Evolutionary conservation across 2,888 invertebrate genomes (phyloP), one percentile per base, ranked within the genome.

Genomic region (Cinara cedri): DNA sequence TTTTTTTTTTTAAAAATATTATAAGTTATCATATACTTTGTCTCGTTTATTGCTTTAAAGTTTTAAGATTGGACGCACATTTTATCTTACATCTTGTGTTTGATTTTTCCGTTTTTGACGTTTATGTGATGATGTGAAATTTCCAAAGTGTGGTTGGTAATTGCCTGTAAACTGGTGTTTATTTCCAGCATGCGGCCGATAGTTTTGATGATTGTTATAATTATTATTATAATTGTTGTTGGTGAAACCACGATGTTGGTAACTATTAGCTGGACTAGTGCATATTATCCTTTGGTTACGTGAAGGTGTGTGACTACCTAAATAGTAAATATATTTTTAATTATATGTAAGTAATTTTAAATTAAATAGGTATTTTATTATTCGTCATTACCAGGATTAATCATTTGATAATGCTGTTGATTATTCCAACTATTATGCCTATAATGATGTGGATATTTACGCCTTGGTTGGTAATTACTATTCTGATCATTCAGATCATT

Each of bases 401-500:
- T 70, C 60, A 60, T 78, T 65, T 70, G 78, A 70, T 70, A 68
- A 26, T 68, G 21, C 19, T 70, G 70, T 60, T 78, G 78, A 78
- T 78, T 78, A 70, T 70, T 78, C 78, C 78, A 78, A 62, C 68
- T 78, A 51, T 24, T 70, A 13, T 78, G 70, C 49, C 51, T 68
- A 42, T 78, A 60, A 60, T 70, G 70, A 51, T 78, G 68, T 46
- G 57, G 19, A 51, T 46, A 60, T 78, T 78, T 78, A 42, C 78
- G 78, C 42, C 78, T 60, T 21, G 70, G 78, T 60, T 78, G 78
- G 19, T 70, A 78, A 78, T 70, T 78, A 62, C 78, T 78, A 78
- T 70, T 78, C 57, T 78, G 78, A 78, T 78, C 78, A 78, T 70
- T 78, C 57, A 70, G 78, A 78, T 78, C 78, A 68, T 78, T 78